Base-by-base conservation (phyloP, 1,140 invertebrate species). In the Achroia grisella region DNA sequence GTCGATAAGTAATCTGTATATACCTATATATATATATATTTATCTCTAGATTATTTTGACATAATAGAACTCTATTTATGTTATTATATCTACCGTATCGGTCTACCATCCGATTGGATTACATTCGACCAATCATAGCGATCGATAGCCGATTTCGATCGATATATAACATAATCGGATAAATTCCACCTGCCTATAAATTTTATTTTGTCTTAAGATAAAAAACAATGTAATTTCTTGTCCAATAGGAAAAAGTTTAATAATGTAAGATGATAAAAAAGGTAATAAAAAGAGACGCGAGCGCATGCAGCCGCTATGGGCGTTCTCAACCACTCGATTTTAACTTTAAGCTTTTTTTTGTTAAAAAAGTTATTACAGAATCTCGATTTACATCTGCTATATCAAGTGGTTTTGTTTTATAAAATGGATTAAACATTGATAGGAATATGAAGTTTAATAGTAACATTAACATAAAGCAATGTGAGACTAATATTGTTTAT, bases 161-260 rank as follows among this genome's bases (percentile, higher is more conserved):
- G 67, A 79, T 75, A 62, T 42, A 39, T 47, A 48, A 57, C 53
- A 57, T 53, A 54, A 59, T 56, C 32, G 42, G 37, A 44, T 27
- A 46, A 10, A 58, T 55, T 63, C 48, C 68, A 77, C 73, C 68
- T 71, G 71, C 76, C n/a, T 77, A 80, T 80, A 79, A 80, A 83
- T 80, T 78, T 79, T 64, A 79, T 73, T 70, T 50, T 49, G 51
- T 56, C 31, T 34, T 43, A 51, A 69, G 60, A 66, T 62, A 67
- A 67, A 59, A 58, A 47, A 5, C 39, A 44, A 50, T 71, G 67
- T 77, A 75, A 75, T 77, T 71, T 44, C 59, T 66, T 61, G 60
- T 62, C 76, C 76, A 77, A 80, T 80, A 71, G 74, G 72, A 79
- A 79, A 83, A 75, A 78, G 73, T 71, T 76, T 78, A 75, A 73